phyloP scores from a whole-genome alignment of 1,140 invertebrate genomes.

The Lanistes nyassanus region DNA sequence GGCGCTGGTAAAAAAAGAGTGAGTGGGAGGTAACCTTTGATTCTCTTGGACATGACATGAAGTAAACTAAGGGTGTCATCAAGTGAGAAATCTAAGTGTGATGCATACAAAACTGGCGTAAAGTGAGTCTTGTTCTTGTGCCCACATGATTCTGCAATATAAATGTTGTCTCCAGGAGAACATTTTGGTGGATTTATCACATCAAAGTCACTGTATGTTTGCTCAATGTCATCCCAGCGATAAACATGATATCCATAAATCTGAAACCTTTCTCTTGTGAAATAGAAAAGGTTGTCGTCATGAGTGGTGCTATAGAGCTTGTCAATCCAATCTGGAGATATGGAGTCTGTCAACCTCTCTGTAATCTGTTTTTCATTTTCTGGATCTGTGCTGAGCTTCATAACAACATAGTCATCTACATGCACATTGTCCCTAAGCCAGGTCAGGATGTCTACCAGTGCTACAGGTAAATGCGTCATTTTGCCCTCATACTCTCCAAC shows the following conservation, averaged over 20 bases:
- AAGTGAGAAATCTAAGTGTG: not conserved
- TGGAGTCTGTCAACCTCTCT: slow-evolving; percentile 11
- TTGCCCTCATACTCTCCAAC: slow-evolving; percentile 1
- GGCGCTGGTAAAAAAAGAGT: slow-evolving; percentile 30
- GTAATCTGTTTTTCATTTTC: slow-evolving; percentile 28
- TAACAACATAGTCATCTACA: slow-evolving; percentile 39
- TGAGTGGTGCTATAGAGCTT: slow-evolving; percentile 36
- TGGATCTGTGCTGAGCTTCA: slow-evolving; percentile 30
- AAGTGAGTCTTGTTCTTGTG: slow-evolving; percentile 9
- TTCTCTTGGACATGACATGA: not conserved
- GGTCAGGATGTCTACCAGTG: slow-evolving; percentile 25
- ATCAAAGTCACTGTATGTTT: slow-evolving; percentile 38
- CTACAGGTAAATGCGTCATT: not conserved
- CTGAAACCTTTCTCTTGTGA: slow-evolving; percentile 24
- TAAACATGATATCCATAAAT: slow-evolving; percentile 16
- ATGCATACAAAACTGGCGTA: slow-evolving; percentile 26
- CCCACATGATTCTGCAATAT: slow-evolving; percentile 22
- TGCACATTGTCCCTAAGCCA: slow-evolving; percentile 36
- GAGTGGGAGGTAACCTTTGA: slow-evolving; percentile 9
- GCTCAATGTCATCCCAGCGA: slow-evolving; percentile 30
- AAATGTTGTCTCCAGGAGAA: not conserved
- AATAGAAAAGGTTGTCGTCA: slow-evolving; percentile 5
- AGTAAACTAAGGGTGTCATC: slow-evolving; percentile 20
- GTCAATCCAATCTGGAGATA: slow-evolving; percentile 42
- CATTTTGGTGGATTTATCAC: slow-evolving; percentile 15